A percentile compares a stretch with the other conserved stretches of the same genome.
Evolutionary conservation across 2,888 invertebrate genomes (phyloP).

Genomic region (Drosophila diplacantha): DNA sequence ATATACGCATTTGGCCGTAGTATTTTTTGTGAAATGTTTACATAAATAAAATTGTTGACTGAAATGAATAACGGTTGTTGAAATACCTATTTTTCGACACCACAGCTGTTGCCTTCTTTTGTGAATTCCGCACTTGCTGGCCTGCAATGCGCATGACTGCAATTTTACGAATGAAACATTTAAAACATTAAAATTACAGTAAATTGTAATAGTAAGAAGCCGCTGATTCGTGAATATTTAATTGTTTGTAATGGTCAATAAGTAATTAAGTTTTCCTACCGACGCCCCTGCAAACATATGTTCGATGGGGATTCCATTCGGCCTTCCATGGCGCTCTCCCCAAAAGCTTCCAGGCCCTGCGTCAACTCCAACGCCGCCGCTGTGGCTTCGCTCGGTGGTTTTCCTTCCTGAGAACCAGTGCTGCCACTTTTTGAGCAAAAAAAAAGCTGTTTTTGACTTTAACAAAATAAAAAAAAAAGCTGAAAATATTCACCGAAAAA

Average conservation of each 20-base stretch:
- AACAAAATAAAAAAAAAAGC: too few species aligned
- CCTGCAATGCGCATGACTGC: conserved; percentile 14
- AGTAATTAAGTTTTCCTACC: conserved; percentile 2
- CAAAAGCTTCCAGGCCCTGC: conserved; percentile 63
- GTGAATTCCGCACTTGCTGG: too few species aligned
- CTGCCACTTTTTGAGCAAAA: too few species aligned
- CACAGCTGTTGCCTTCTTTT: conserved; percentile 7
- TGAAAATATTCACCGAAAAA: too few species aligned
- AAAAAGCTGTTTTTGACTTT: too few species aligned
- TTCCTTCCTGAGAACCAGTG: conserved; percentile 35
- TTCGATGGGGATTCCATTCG: conserved; percentile 23
- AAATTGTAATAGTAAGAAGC: neutral
- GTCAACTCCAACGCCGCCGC: conserved; percentile 70
- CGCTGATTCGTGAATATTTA: neutral
- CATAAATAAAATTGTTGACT: too few species aligned
- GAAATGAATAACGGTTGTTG: neutral
- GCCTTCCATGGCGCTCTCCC: conserved; percentile 25
- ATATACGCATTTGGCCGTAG: too few species aligned
- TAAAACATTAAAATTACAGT: neutral
- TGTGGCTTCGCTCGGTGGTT: conserved; percentile 52
- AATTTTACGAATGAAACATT: neutral
- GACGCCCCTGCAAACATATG: conserved; percentile 43
- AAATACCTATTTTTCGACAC: neutral
- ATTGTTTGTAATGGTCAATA: neutral
- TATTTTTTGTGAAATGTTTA: too few species aligned